Percentiles rank a stretch among this genome's conserved stretches.
Conservation (phyloP, 2,113 vertebrate genomes). For the Hydropotes inermis region DNA sequence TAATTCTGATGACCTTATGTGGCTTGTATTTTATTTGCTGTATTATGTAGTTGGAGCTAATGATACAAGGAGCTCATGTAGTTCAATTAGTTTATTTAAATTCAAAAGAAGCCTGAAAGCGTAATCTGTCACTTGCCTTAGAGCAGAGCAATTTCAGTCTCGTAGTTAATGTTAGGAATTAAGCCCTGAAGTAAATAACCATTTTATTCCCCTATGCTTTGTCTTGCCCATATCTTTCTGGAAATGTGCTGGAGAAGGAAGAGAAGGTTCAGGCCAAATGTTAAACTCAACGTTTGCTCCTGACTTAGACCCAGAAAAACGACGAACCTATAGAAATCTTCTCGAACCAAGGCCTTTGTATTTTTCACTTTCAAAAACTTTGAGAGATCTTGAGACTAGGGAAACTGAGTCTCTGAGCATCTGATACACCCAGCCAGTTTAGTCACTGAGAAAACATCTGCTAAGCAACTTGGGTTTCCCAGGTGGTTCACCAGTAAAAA, state of each 20-base stretch:
- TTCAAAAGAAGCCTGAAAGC: conserved; percentile 46
- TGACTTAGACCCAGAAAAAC: neutral
- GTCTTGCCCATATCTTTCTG: neutral
- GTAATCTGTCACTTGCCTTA: conserved; percentile 21
- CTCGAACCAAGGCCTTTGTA: neutral
- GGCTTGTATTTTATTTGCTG: conserved; percentile 22
- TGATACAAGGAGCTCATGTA: neutral
- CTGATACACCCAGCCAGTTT: neutral
- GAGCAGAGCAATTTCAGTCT: neutral
- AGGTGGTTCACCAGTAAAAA: neutral
- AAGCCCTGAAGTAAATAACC: conserved; percentile 1
- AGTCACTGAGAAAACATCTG: neutral
- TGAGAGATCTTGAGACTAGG: neutral
- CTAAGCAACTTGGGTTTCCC: neutral
- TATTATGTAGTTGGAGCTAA: conserved; percentile 21
- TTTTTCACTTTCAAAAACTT: neutral
- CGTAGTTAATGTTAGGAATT: neutral
- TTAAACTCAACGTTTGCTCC: neutral
- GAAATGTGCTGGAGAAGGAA: neutral
- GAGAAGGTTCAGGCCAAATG: neutral
- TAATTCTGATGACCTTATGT: neutral
- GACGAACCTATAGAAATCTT: neutral
- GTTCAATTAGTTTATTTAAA: conserved; percentile 55
- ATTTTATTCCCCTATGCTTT: neutral
- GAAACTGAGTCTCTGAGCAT: neutral